Evolutionary conservation across 1,140 invertebrate genomes (phyloP).

Genomic region (Drosophila repletoides): DNA sequence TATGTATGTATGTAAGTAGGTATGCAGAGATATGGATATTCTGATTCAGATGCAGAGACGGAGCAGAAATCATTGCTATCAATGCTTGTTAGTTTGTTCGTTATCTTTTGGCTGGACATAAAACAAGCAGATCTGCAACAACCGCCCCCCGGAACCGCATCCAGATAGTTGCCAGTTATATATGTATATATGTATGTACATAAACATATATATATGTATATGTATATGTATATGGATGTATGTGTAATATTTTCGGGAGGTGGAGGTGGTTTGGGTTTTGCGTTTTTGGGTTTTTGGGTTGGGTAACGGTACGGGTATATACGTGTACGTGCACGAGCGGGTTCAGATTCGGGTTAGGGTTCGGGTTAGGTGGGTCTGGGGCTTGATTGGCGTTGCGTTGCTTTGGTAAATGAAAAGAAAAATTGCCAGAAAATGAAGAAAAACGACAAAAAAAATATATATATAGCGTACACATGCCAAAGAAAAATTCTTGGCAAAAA

Average conservation of each 20-base stretch:
- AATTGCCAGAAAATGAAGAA: conserved; percentile 72
- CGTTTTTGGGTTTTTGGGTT: conserved; percentile 1
- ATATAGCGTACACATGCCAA: conserved; percentile 22
- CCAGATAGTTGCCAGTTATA: conserved; percentile 33
- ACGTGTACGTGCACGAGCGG: too few species aligned
- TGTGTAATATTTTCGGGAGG: background rate
- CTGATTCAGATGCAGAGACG: background rate
- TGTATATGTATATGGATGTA: background rate
- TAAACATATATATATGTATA: too few species aligned
- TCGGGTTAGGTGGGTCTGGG: conserved; percentile 13
- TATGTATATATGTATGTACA: too few species aligned
- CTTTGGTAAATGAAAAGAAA: conserved; percentile 63
- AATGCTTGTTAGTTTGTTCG: conserved; percentile 66
- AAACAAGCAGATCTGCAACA: conserved; percentile 12
- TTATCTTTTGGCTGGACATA: conserved; percentile 50
- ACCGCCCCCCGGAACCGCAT: background rate
- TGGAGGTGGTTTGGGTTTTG: background rate
- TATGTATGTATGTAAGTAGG: background rate
- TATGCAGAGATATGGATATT: background rate
- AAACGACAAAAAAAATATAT: conserved; percentile 42
- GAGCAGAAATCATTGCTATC: conserved; percentile 51
- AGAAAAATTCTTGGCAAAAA: conserved; percentile 32
- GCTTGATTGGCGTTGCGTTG: conserved; percentile 62
- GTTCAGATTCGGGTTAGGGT: background rate
- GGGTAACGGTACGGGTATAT: background rate